Percentiles rank a stretch among this genome's conserved stretches.
Conservation (phyloP, 2,113 vertebrate species). For the Halcyon malimbica region DNA sequence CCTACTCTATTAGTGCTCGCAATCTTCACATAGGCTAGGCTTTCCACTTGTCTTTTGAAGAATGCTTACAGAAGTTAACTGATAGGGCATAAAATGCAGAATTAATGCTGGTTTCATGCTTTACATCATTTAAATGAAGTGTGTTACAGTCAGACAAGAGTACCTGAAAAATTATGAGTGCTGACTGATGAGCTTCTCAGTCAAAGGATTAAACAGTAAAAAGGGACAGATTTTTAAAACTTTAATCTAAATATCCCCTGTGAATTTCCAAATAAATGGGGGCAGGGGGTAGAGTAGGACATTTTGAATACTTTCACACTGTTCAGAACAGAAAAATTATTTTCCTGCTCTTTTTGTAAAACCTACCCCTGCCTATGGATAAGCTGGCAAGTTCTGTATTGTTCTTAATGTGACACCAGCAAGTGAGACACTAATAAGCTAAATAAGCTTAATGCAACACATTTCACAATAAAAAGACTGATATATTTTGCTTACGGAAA, state of each 20-base stretch:
- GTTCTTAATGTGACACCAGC: not conserved
- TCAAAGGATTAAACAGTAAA: not conserved
- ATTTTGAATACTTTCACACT: not conserved
- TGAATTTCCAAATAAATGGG: not conserved
- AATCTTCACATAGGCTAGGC: not conserved
- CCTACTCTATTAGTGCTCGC: not conserved
- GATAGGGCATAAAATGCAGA: not conserved
- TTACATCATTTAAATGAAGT: not conserved
- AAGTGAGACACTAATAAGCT: not conserved
- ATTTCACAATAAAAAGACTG: not conserved
- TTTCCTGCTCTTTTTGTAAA: not conserved
- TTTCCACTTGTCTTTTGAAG: not conserved
- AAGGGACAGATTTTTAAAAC: not conserved
- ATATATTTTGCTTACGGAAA: not conserved
- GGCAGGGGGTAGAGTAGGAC: accelerated
- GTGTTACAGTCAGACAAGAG: not conserved
- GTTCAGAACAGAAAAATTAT: not conserved
- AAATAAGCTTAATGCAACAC: not conserved
- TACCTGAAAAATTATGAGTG: not conserved
- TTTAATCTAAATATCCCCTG: not conserved
- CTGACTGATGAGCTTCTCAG: not conserved
- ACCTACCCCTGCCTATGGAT: not conserved
- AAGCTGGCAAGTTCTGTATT: not conserved
- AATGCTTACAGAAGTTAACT: not conserved
- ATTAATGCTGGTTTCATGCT: not conserved